Percentiles rank a stretch among this genome's conserved stretches.
Conservation (phyloP, 2,113 vertebrate genomes). For the Atlantisia rogersi region DNA sequence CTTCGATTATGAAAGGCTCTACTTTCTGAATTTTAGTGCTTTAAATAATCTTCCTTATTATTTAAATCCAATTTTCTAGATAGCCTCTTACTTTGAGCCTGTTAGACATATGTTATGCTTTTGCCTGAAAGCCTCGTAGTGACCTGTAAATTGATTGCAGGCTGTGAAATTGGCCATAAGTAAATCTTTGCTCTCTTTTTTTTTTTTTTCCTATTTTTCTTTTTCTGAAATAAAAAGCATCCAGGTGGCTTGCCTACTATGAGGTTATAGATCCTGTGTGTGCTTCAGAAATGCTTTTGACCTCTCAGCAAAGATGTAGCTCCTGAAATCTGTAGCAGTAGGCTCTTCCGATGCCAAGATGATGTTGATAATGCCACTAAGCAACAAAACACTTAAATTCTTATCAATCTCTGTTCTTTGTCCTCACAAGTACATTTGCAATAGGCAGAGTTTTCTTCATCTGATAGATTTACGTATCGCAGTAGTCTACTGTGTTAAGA, state of each 20-base stretch:
- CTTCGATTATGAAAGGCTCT: background rate
- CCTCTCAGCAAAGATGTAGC: background rate
- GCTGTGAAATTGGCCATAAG: slow-evolving; percentile 35
- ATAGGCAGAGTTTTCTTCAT: background rate
- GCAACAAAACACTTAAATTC: background rate
- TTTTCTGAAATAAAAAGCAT: background rate
- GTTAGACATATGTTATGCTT: slow-evolving; percentile 6
- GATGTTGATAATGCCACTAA: background rate
- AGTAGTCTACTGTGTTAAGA: background rate
- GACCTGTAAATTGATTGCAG: slow-evolving; percentile 43
- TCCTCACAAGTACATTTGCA: background rate
- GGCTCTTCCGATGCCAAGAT: background rate
- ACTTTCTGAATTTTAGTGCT: slow-evolving; percentile 25
- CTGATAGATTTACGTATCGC: background rate
- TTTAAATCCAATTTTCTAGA: slow-evolving; percentile 58
- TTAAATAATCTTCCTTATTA: slow-evolving; percentile 46
- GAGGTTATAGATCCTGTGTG: background rate
- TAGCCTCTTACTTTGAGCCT: slow-evolving; percentile 25
- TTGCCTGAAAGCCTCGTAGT: slow-evolving; percentile 22
- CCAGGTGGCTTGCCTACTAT: background rate
- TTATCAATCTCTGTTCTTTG: background rate
- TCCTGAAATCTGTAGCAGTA: background rate
- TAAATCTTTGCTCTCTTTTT: background rate
- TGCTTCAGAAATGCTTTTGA: background rate
- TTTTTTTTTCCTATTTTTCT: background rate